Evolutionary conservation across 2,113 vertebrate species (phyloP), one percentile per base, ranked within the genome.

Genomic region (Chroicocephalus ridibundus): DNA sequence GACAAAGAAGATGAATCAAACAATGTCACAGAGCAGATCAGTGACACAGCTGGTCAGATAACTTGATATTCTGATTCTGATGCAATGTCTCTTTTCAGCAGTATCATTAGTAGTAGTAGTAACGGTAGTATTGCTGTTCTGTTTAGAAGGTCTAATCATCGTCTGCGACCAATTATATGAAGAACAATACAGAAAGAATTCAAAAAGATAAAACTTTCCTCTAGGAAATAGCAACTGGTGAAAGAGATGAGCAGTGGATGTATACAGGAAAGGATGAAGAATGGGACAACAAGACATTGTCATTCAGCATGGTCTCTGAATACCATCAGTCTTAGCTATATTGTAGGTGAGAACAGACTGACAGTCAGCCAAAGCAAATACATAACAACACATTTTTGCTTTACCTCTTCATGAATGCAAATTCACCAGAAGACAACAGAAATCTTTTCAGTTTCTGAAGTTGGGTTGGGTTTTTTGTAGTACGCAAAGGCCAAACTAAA

Each of bases 401-500:
- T 72, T 80, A 27, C 19, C 5, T 81, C 54, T 34, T 49, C 9
- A 22, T 40, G 10, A 84, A n/a, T 49, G 16, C 4, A 84, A 78
- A 81, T 34, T 54, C n/a, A 72, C 7, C 42, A 78, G 25, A 82
- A 82, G 32, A 58, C 38, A 49, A n/a, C 3, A 71, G 2, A 57
- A 80, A 68, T 16, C 3, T 77, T 71, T 55, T 42, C 17, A 6
- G 4, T 55, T 68, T 60, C 62, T 61, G 31, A 83, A 86, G 24
- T 0, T 9, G 25, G 19, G 32, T 34, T n/a, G 3, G 26, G 9
- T 0, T 10, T 44, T 36, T 9, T 0, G 8, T 52, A 62, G 40
- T 14, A 51, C 44, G 51, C 7, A 54, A 81, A 92, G 24, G 13
- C 11, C 44, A 69, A 86, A 80, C 15, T 27, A 42, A 78, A 77